Conservation (phyloP, 2,113 vertebrate genomes). For the Oenanthe oenanthe region DNA sequence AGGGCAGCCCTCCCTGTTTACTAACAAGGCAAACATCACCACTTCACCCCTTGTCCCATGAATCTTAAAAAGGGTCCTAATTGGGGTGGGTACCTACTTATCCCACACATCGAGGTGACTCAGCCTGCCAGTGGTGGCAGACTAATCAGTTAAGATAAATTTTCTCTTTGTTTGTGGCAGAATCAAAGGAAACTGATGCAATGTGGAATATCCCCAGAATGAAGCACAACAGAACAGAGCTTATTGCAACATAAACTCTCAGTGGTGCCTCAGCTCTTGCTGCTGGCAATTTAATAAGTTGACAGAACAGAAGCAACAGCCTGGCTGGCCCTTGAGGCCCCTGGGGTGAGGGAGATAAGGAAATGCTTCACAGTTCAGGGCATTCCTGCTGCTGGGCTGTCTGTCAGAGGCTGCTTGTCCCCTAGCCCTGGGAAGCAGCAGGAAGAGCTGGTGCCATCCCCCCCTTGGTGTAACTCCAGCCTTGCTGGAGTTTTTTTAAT, state of each 20-base stretch:
- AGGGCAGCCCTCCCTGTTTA: background rate
- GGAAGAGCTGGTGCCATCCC: background rate
- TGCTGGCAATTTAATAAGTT: background rate
- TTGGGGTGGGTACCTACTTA: background rate
- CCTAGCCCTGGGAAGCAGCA: accelerated
- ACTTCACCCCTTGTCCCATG: background rate
- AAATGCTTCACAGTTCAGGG: background rate
- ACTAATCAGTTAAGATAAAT: background rate
- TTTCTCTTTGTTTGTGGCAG: background rate
- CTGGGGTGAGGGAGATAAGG: background rate
- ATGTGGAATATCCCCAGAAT: background rate
- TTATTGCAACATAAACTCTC: background rate
- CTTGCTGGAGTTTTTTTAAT: background rate
- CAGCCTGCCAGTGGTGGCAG: background rate
- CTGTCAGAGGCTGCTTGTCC: background rate
- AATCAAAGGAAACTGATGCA: background rate
- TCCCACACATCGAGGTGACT: background rate
- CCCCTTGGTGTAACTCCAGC: background rate
- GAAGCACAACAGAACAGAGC: background rate
- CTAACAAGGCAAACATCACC: background rate
- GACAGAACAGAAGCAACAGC: background rate
- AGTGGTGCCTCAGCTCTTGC: background rate
- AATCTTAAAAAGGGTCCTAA: background rate
- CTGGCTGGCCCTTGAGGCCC: background rate
- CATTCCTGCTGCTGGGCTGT: background rate